Evolutionary conservation across 30 jellyfish, hydroid and myxozoan species (phyloP).

Genomic region (Cassiopea xamachana): DNA sequence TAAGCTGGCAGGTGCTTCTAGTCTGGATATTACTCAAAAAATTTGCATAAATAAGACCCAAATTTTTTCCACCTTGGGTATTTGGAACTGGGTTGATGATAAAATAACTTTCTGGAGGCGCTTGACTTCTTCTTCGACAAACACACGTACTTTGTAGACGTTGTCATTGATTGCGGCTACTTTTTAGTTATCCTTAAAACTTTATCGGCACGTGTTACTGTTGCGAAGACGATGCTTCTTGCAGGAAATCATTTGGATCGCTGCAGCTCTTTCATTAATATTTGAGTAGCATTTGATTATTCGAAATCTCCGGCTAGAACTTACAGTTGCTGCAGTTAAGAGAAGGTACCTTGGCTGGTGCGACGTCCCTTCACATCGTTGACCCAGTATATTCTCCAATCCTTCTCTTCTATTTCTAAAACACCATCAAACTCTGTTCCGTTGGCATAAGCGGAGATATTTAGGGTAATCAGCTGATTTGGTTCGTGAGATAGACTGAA

Average conservation of each 20-base stretch:
- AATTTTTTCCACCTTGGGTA: constrained; percentile 14
- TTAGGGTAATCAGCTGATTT: not conserved
- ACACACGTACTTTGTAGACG: not conserved
- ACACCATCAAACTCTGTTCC: too few species aligned
- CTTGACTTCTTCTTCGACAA: not conserved
- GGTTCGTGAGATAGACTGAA: not conserved
- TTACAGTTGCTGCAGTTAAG: not conserved
- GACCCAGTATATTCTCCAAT: not conserved
- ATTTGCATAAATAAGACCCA: constrained; percentile 28
- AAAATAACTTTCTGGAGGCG: not conserved
- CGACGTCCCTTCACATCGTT: not conserved
- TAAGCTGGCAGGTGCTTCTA: constrained; percentile 48
- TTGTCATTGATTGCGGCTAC: not conserved
- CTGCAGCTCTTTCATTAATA: constrained; percentile 1
- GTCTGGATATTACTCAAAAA: constrained; percentile 25
- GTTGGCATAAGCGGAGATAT: not conserved
- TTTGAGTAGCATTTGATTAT: constrained; percentile 14
- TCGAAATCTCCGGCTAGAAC: constrained; percentile 7
- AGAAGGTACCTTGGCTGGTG: not conserved
- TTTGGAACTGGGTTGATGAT: constrained; percentile 9
- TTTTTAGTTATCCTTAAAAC: not conserved
- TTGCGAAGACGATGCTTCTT: not conserved
- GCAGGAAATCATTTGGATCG: constrained; percentile 5
- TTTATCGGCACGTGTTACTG: not conserved
- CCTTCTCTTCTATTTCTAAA: not conserved